Conservation (phyloP, 2,888 invertebrate species). For the Lasioglossum vierecki region DNA sequence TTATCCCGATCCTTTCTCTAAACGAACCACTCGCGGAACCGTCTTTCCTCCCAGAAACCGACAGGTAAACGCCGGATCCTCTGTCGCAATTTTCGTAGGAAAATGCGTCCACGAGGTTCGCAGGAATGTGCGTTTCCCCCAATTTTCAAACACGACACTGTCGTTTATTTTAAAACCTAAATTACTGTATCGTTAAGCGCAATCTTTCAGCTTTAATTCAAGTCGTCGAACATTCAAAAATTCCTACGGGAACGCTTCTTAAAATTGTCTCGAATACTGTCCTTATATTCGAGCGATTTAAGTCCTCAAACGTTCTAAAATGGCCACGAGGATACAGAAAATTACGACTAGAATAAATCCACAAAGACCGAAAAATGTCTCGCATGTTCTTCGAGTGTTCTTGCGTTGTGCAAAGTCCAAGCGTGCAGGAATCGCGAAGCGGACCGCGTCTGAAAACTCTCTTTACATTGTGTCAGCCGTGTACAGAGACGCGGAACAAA, state of each 20-base stretch:
- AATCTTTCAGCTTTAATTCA: background rate
- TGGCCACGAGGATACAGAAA: background rate
- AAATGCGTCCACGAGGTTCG: background rate
- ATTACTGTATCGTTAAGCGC: background rate
- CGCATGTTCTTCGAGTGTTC: background rate
- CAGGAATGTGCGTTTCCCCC: background rate
- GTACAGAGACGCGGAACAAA: conserved; percentile 30
- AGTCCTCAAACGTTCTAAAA: background rate
- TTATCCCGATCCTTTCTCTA: background rate
- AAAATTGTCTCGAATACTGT: too few species aligned
- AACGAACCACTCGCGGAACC: background rate
- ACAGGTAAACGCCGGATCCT: background rate
- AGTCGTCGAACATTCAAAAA: too few species aligned
- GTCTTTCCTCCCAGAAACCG: background rate
- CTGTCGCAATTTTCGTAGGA: background rate
- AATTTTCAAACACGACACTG: background rate
- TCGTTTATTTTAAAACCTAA: background rate
- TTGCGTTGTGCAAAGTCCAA: background rate
- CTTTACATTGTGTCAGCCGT: conserved; percentile 5
- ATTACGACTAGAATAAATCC: background rate
- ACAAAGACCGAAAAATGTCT: background rate
- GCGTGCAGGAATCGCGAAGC: background rate
- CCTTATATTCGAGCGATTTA: too few species aligned
- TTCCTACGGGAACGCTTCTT: too few species aligned
- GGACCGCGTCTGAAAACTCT: conserved; percentile 6